phyloP scores from a whole-genome alignment of 53 echinoderm and acorn worm species.

The Paelopatides confundens region DNA sequence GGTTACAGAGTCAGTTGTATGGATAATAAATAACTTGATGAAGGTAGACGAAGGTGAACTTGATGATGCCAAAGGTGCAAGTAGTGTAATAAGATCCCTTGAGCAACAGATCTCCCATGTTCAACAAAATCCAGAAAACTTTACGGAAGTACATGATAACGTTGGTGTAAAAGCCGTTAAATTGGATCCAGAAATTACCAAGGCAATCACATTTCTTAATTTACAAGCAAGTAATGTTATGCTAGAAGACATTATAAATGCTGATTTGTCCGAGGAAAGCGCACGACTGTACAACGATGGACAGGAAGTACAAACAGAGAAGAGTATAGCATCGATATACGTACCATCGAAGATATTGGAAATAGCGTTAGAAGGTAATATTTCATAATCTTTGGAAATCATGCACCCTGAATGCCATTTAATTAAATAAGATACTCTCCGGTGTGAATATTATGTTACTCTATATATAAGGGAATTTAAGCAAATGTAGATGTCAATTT shows the following conservation, averaged over 20 bases:
- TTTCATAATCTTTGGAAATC: no score
- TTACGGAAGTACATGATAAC: constrained; percentile 9
- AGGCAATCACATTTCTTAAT: constrained; percentile 1
- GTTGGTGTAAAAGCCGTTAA: constrained; percentile 22
- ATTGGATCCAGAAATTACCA: not conserved
- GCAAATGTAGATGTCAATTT: no score
- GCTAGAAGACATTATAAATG: not conserved
- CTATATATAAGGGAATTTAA: no score
- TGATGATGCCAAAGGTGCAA: no score
- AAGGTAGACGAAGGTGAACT: no score
- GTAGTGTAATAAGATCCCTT: no score
- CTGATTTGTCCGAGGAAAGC: not conserved
- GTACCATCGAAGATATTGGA: constrained; percentile 1
- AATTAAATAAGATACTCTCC: no score
- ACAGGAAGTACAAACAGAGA: not conserved
- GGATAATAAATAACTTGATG: no score
- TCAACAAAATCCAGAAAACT: constrained; percentile 21
- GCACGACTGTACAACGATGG: not conserved
- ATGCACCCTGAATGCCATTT: no score
- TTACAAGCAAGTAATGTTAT: not conserved
- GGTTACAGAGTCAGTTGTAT: no score
- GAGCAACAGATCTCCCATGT: constrained; percentile 25
- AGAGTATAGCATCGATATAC: not conserved
- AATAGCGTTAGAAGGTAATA: not conserved
- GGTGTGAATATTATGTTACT: no score